Percentiles rank a stretch among this genome's conserved stretches.
phyloP scores from a whole-genome alignment of 2,113 vertebrate species.

The Microcebus ravelobensis region DNA sequence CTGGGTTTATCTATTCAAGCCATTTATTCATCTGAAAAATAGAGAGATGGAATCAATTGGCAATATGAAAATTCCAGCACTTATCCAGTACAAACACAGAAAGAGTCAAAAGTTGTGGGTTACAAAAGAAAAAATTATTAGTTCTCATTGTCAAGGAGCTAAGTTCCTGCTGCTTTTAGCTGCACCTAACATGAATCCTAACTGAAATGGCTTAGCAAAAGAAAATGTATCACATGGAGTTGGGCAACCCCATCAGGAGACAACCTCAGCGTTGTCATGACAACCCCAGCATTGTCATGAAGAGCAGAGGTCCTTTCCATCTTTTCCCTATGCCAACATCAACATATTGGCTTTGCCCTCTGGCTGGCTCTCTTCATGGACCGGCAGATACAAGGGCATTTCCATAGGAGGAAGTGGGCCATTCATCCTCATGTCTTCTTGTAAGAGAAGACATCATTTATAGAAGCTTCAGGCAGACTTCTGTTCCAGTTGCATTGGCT shows the following conservation, averaged over 20 bases:
- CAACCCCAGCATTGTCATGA: neutral
- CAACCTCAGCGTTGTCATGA: neutral
- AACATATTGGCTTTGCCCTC: neutral
- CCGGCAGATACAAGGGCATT: neutral
- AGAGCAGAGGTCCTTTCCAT: neutral
- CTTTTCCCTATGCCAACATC: neutral
- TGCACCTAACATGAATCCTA: neutral
- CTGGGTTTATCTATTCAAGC: neutral
- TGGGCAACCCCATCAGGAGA: neutral
- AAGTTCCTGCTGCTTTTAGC: neutral
- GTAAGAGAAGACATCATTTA: neutral
- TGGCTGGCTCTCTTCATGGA: neutral
- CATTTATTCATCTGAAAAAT: conserved; percentile 9
- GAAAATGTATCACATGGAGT: neutral
- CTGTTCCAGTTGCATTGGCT: neutral
- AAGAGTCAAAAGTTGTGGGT: neutral
- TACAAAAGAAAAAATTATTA: neutral
- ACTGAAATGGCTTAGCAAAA: neutral
- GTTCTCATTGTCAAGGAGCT: neutral
- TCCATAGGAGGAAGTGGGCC: neutral
- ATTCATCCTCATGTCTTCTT: neutral
- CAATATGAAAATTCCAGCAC: neutral
- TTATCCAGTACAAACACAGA: neutral
- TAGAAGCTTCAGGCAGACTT: neutral
- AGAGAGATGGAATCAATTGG: neutral